Evolutionary conservation across 2,797 vertebrate genomes (phyloP), one percentile per base, ranked within the genome.

Genomic region (Pterois miles): DNA sequence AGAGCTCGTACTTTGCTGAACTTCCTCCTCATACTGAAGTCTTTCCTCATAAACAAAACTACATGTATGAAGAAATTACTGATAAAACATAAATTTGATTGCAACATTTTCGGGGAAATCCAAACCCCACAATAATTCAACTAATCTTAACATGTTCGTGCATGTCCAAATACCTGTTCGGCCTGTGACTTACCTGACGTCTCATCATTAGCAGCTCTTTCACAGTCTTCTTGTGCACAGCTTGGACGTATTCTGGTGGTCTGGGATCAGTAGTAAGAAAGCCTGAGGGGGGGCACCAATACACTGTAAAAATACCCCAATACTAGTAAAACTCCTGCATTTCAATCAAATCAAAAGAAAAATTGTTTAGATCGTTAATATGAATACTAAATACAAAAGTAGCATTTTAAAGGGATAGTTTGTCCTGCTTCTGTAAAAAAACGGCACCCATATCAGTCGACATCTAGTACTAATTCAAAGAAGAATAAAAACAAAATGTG

Each of bases 201-300:
- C 52, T 87, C 60, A 85, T 71, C 69, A 65, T 16, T 0, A 93
- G 74, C 38, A 93, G 81, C 2, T 93, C 84, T 58, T 87, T 93
- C 34, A 92, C 89, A 0, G 90, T 91, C 46, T 59, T 90, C 53
- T 40, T 83, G 10, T 65, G 48, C 12, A 58, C 1, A 0, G 38
- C 2, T 3, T 65, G 56, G 6, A 23, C 0, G 33, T 48, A 46
- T 0, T n/a, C 65, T 3, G 56, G n/a, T 0, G 18, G 56, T 4
- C 38, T 72, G n/a, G 25, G 25, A 6, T 79, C 76, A 13, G 52
- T 5, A 5, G 31, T 8, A 2, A 60, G 8, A 12, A 1, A 29
- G 1, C 16, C 90, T 89, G 53, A 16, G 2, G 2, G 10, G 8
- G 22, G 12, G 0, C 16, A 16, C 14, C 14, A 40, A 40, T 40